Conservation (phyloP, 2,888 invertebrate genomes). For the Stramonita haemastoma region DNA sequence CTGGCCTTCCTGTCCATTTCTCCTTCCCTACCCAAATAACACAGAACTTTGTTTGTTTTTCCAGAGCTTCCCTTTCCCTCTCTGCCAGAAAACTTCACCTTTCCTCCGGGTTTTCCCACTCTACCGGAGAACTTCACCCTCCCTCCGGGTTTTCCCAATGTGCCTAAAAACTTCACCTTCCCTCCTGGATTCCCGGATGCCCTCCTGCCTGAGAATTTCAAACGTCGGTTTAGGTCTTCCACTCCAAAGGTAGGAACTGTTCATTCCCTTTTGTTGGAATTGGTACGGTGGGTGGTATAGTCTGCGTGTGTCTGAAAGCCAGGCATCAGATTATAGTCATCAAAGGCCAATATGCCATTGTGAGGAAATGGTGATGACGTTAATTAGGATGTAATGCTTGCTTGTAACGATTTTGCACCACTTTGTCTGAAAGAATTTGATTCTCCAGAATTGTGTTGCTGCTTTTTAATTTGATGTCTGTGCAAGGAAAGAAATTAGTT, state of each 20-base stretch:
- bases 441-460: too few relatives aligned
- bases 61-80: background rate
- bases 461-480: too few relatives aligned
- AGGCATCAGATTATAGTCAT: too few relatives aligned
- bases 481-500: too few relatives aligned
- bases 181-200: background rate
- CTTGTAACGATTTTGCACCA: too few relatives aligned
- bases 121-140: background rate
- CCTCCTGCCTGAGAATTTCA: background rate
- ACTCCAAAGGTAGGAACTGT: background rate
- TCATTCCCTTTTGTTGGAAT: too few relatives aligned
- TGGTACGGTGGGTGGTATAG: too few relatives aligned
- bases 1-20: background rate
- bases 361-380: too few relatives aligned
- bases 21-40: background rate
- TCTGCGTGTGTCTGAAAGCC: too few relatives aligned
- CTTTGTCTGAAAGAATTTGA: too few relatives aligned
- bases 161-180: slow-evolving; percentile 1
- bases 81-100: background rate
- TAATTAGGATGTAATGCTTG: too few relatives aligned
- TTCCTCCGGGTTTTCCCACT: background rate
- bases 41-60: background rate
- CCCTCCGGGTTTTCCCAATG: background rate
- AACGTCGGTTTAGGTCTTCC: background rate
- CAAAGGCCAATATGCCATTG: too few relatives aligned